Evolutionary conservation across 1,140 invertebrate genomes (phyloP), one percentile per base, ranked within the genome.

Genomic region (Bombus pyrosoma): DNA sequence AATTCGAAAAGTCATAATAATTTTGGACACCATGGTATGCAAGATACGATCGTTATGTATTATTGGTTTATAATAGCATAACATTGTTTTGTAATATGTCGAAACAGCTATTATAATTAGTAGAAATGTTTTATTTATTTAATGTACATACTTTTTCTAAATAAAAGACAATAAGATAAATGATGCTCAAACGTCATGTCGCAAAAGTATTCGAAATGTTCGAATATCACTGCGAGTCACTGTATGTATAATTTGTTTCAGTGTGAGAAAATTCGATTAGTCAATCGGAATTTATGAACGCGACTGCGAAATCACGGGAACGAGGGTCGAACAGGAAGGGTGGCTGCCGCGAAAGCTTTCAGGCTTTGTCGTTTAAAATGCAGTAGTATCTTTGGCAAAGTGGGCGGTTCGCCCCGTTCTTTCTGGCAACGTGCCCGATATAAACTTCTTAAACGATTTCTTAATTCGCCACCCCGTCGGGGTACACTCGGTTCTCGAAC

Each of bases 401-500:
- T 79, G 64, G 75, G 75, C 64, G 66, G 43, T 86, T 57, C 64
- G 73, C 43, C 81, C 78, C 37, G 73, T 89, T 80, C 76, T 83
- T 82, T 74, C 69, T 75, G 64, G 80, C 83, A 53, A 69, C 72
- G 66, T 87, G 82, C 89, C 88, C 86, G 88, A 91, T 89, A 90
- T 90, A 91, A 91, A 91, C 82, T 91, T 91, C 89, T 88, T 89
- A 90, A 91, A 88, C 90, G 91, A 91, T 91, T 90, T 91, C 90
- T 91, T 90, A 91, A 91, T 91, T 91, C 86, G 76, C 86, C 81
- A 83, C 59, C 83, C 88, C 81, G 81, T 34, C 64, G 41, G 72
- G 66, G 15, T n/a, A 13, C 59, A 6, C 77, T 22, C 34, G 37
- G 41, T 32, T 53, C 77, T 32, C 57, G 41, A 72, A 73, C 12